Base-by-base conservation (phyloP, 2,888 invertebrate species). In the Rotaria macrura region DNA sequence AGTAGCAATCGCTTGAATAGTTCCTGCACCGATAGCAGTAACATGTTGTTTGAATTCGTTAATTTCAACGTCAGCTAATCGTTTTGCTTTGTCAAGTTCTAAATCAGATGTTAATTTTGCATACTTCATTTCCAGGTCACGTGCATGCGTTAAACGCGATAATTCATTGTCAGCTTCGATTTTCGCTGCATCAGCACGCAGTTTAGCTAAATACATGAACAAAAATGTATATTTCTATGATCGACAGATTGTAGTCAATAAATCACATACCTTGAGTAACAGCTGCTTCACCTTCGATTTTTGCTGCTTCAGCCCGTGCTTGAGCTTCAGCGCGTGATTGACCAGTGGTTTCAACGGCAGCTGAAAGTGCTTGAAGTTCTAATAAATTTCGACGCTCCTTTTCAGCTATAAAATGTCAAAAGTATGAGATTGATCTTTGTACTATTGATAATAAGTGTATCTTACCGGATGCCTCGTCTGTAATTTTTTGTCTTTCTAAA, bases 311-410 rank as follows among this genome's bases (percentile, higher is more conserved):
- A 17, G 92, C 91, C 38, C 91, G 89, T 87, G 90, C 90, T 88
- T 90, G 90, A 23, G 92, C 92, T 89, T 92, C 92, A n/a, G 92
- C 92, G 88, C 91, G 92, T 25, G 92, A 91, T 88, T 92, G 91
- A 38, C 92, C 92, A 57, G 91, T 91, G 87, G 91, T 91, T 88
- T 92, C 92, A 20, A 92, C 91, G 83, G 91, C 91, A 20, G 92
- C 91, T 87, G 91, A 91, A 87, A 90, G 88, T 4, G 91, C 91
- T 89, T 88, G 86, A 57, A 83, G 49, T 83, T 65, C 52, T 20
- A 86, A 74, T n/a, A 85, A 43, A 25, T 65, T 83, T 54, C 84
- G 52, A 47, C 84, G 85, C 29, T 83, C 87, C 85, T 89, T 90
- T 88, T 92, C 92, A 29, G 92, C 92, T 79, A 43, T 7, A 79